A percentile compares a stretch with the other conserved stretches of the same genome.
These are phyloP conservation scores for Syngnathus scovelli DNA, from an alignment of 2,113 vertebrate genomes.

Conservation along the genomic window DNA sequence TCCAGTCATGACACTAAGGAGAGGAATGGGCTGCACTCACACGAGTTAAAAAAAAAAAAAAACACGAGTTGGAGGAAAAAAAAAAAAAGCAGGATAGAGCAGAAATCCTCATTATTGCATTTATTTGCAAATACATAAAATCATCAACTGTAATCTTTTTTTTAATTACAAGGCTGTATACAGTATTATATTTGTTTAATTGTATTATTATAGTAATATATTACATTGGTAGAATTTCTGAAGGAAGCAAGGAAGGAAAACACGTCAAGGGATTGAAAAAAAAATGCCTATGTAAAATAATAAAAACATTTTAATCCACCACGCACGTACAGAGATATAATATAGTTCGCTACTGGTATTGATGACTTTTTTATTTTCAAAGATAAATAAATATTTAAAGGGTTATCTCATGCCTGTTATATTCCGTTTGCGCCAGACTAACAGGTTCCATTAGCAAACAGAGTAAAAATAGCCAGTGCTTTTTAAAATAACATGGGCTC, in stretches of 20 bases:
- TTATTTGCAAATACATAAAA: neutral
- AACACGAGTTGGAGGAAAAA: no score
- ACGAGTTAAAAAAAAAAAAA: neutral
- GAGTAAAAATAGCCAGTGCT: neutral
- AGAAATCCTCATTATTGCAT: neutral
- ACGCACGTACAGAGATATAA: neutral
- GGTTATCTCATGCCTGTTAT: slow-evolving; percentile 7
- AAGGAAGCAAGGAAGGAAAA: neutral
- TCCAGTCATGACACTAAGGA: slow-evolving; percentile 53
- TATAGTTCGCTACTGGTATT: neutral
- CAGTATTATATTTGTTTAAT: no score
- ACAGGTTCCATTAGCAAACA: slow-evolving; percentile 14
- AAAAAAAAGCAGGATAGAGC: neutral
- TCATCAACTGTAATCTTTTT: neutral
- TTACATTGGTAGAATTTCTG: no score
- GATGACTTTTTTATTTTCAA: neutral
- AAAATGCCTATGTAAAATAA: neutral
- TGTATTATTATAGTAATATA: no score
- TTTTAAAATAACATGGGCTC: neutral
- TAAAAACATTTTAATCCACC: neutral
- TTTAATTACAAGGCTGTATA: neutral
- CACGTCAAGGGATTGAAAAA: neutral
- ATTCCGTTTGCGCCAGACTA: slow-evolving; percentile 14
- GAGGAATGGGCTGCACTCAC: slow-evolving; percentile 46
- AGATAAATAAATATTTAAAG: neutral